Percentiles rank a stretch among this genome's conserved stretches.
Evolutionary conservation across 2,797 vertebrate species (phyloP).

Genomic region (Sebastes matsubarae): DNA sequence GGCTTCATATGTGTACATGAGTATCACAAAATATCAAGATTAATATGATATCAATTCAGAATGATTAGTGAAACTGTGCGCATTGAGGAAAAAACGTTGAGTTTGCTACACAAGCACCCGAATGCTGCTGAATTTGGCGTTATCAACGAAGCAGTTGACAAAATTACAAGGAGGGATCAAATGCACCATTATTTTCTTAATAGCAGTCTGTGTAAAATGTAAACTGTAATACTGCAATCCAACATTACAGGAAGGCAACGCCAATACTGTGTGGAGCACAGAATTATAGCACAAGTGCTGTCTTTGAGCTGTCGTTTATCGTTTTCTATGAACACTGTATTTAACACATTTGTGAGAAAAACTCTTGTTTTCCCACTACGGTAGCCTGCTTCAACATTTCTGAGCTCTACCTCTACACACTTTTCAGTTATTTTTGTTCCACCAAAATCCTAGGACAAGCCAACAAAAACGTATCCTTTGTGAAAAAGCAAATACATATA

Average conservation of each 20-base stretch:
- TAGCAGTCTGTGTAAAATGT: conserved; percentile 70
- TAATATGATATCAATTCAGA: not conserved
- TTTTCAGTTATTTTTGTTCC: conserved; percentile 7
- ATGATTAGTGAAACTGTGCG: conserved; percentile 20
- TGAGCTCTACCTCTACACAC: conserved; percentile 54
- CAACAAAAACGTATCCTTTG: conserved; percentile 44
- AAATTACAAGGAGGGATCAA: conserved; percentile 54
- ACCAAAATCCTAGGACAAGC: conserved; percentile 37
- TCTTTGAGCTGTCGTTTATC: conserved; percentile 17
- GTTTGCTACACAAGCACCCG: conserved; percentile 76
- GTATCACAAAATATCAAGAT: conserved; percentile 29
- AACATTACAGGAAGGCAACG: conserved; percentile 70
- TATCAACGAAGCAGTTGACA: conserved; percentile 35
- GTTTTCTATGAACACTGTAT: conserved; percentile 11
- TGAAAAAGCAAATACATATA: conserved; percentile 65
- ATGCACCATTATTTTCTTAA: conserved; percentile 63
- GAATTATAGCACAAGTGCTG: conserved; percentile 45
- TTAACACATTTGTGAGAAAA: conserved; percentile 51
- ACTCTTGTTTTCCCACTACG: conserved; percentile 22
- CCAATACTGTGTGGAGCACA: conserved; percentile 53
- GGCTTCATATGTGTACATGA: conserved; percentile 37
- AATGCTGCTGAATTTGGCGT: conserved; percentile 53
- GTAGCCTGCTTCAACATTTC: conserved; percentile 15
- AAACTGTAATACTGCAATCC: conserved; percentile 68
- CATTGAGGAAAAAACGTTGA: conserved; percentile 21